These are phyloP conservation scores for Stenodema calcarata DNA, from an alignment of 2,888 invertebrate genomes.

Conservation along the genomic window DNA sequence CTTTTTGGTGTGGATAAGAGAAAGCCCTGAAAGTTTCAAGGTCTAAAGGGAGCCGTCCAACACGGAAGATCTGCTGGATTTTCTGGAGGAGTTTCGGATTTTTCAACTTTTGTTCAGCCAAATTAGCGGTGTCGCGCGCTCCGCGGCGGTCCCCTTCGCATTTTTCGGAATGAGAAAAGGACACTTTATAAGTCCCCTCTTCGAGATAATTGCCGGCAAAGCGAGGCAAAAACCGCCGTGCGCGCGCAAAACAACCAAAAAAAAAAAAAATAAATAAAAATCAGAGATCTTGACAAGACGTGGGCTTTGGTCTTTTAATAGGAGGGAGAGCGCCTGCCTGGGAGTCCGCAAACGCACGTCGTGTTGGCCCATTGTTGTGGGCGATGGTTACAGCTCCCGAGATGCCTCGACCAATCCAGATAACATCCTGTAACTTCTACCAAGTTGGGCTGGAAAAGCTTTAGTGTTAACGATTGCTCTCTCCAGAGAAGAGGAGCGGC, in stretches of 20 bases:
- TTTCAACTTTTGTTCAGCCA: too few species aligned
- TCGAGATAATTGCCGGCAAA: background rate
- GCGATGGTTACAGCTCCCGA: background rate
- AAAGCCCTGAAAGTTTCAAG: too few species aligned
- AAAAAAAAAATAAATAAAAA: background rate
- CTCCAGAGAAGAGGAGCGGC: background rate
- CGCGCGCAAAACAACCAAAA: background rate
- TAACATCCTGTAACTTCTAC: conserved; percentile 15
- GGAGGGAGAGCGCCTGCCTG: background rate
- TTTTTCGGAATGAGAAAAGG: background rate
- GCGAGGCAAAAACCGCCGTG: background rate
- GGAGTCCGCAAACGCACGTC: background rate
- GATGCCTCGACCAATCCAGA: conserved; percentile 6
- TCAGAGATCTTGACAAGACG: background rate
- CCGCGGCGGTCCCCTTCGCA: too few species aligned
- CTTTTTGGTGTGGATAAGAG: too few species aligned
- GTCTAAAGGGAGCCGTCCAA: too few species aligned
- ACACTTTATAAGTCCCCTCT: background rate
- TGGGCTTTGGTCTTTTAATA: background rate
- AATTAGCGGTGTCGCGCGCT: too few species aligned
- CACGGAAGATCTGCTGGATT: too few species aligned
- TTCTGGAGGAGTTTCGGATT: too few species aligned
- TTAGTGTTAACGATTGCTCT: conserved; percentile 32
- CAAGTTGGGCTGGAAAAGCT: background rate
- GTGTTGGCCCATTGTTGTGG: conserved; percentile 8